Conservation (phyloP, 1,140 invertebrate species). For the Heliconius himera region DNA sequence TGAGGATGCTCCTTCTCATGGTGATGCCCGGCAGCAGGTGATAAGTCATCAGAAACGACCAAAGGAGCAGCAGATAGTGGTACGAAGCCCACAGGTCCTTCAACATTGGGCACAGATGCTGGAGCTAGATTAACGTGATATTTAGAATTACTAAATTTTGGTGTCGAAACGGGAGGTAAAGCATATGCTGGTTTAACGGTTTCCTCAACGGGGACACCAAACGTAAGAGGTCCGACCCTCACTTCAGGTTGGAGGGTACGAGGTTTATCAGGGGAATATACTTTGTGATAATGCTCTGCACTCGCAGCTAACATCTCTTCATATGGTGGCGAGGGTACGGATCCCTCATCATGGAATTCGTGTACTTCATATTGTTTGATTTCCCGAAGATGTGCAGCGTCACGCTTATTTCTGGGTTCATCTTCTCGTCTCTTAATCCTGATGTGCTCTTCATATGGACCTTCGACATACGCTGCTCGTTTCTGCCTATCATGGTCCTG, state of each 20-base stretch:
- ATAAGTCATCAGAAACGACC: conserved; percentile 46
- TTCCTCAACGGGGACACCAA: conserved; percentile 37
- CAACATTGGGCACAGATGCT: neutral
- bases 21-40: conserved; percentile 55
- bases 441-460: conserved; percentile 56
- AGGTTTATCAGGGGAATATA: conserved; percentile 37
- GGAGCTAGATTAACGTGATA: conserved; percentile 22
- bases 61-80: conserved; percentile 32
- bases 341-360: conserved; percentile 75
- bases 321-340: conserved; percentile 60
- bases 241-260: conserved; percentile 42
- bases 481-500: conserved; percentile 44
- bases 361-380: conserved; percentile 80
- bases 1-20: conserved; percentile 48
- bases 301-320: conserved; percentile 73
- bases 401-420: conserved; percentile 49
- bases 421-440: conserved; percentile 63
- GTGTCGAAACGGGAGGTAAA: conserved; percentile 23
- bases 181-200: neutral
- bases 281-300: conserved; percentile 72
- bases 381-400: conserved; percentile 60
- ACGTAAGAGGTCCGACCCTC: conserved; percentile 42
- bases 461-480: conserved; percentile 52
- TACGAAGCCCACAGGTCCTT: neutral
- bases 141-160: conserved; percentile 26